These are phyloP conservation scores for Acromyrmex echinatior DNA, from an alignment of 1,140 invertebrate species.

Conservation along the genomic window DNA sequence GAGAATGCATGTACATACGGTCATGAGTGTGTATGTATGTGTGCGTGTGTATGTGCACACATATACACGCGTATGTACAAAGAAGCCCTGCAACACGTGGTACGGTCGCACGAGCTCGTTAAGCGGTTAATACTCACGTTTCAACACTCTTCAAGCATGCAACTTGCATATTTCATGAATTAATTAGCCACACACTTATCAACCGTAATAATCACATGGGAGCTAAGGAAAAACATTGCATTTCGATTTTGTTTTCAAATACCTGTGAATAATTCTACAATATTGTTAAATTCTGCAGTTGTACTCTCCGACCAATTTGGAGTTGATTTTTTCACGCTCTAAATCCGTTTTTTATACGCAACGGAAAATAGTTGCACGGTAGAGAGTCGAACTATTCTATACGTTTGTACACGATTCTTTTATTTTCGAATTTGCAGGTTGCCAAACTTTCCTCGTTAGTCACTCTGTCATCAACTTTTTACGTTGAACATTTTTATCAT, in stretches of 20 bases:
- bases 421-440: slow-evolving; percentile 34
- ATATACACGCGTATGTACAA: slow-evolving; percentile 29
- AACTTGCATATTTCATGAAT: slow-evolving; percentile 33
- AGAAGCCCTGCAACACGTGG: slow-evolving; percentile 56
- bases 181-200: neutral
- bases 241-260: neutral
- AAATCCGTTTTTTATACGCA: slow-evolving; percentile 34
- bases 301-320: slow-evolving; percentile 14
- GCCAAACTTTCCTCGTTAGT: slow-evolving; percentile 57
- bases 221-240: neutral
- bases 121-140: slow-evolving; percentile 39
- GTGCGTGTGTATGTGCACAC: neutral
- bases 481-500: slow-evolving; percentile 20
- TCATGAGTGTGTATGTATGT: neutral
- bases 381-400: slow-evolving; percentile 10
- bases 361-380: slow-evolving; percentile 35
- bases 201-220: too few relatives aligned
- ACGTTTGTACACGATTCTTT: slow-evolving; percentile 22
- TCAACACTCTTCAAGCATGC: neutral
- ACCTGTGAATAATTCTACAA: neutral
- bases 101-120: slow-evolving; percentile 40
- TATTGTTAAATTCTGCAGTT: neutral
- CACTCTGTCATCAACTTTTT: slow-evolving; percentile 28
- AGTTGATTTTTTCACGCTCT: slow-evolving; percentile 25
- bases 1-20: slow-evolving; percentile 29